A percentile compares a stretch with the other conserved stretches of the same genome.
Conservation (phyloP, 2,113 vertebrate species). For the Clupea harengus region DNA sequence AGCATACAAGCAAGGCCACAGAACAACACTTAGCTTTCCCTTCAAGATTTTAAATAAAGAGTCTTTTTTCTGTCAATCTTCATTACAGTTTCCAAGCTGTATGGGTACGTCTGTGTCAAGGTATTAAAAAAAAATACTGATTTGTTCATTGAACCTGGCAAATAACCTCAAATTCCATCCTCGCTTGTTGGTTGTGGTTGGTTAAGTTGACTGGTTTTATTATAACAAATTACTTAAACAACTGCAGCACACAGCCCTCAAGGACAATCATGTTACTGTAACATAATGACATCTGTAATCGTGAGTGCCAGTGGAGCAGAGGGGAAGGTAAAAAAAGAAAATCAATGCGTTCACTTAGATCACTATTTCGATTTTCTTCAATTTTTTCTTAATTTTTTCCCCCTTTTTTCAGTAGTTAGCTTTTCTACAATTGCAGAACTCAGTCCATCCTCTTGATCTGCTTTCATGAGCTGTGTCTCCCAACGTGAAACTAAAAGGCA, state of each 20-base stretch:
- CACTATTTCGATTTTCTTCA: not conserved
- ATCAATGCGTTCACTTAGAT: not conserved
- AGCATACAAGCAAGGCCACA: not conserved
- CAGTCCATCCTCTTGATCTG: not conserved
- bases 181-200: too few species aligned
- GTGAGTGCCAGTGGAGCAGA: not conserved
- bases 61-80: not conserved
- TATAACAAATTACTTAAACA: too few species aligned
- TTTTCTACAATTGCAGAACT: not conserved
- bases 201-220: too few species aligned
- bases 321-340: not conserved
- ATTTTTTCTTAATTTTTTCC: not conserved
- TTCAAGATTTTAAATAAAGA: too few species aligned
- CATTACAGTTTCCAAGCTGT: not conserved
- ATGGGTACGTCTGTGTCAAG: not conserved
- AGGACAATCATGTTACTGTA: not conserved
- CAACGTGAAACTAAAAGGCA: not conserved
- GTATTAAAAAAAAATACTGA: not conserved
- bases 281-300: not conserved
- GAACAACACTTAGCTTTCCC: not conserved
- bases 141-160: not conserved
- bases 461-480: not conserved
- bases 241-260: not conserved
- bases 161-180: not conserved
- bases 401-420: not conserved